Conservation (phyloP, 2,113 vertebrate species). For the Ptyas mucosa region DNA sequence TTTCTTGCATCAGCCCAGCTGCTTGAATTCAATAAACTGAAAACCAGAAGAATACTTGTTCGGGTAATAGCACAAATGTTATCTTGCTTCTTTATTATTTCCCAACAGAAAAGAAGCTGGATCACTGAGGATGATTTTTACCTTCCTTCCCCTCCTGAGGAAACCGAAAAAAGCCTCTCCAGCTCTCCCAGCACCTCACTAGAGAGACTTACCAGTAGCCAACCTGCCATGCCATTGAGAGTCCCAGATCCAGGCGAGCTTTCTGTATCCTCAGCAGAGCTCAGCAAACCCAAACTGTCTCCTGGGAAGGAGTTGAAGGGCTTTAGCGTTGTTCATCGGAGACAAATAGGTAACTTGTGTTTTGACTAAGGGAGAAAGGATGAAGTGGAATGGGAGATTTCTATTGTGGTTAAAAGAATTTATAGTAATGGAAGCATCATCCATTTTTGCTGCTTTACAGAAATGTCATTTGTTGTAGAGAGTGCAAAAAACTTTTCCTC, state of each 20-base stretch:
- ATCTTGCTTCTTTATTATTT: neutral
- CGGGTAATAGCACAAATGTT: neutral
- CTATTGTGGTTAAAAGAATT: neutral
- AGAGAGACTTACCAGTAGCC: neutral
- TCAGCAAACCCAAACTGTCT: slow-evolving; percentile 47
- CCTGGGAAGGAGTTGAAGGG: slow-evolving; percentile 55
- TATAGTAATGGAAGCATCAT: neutral
- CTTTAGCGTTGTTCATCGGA: slow-evolving; percentile 82
- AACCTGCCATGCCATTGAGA: neutral
- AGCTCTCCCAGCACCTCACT: neutral
- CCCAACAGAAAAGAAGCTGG: slow-evolving; percentile 18
- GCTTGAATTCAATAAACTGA: neutral
- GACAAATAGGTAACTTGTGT: slow-evolving; percentile 81
- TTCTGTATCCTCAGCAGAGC: slow-evolving; percentile 1
- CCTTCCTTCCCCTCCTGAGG: slow-evolving; percentile 2
- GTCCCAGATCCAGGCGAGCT: neutral
- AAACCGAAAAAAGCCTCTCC: neutral
- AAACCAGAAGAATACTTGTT: neutral
- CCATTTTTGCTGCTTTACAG: neutral
- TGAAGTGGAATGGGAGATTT: neutral
- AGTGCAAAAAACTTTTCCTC: neutral
- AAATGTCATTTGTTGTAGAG: neutral
- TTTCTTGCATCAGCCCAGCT: neutral
- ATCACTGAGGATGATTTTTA: slow-evolving; percentile 21
- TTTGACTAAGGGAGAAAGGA: neutral